Base-by-base conservation (phyloP, 2,888 invertebrate genomes). In the Cerceris ruficornis region DNA sequence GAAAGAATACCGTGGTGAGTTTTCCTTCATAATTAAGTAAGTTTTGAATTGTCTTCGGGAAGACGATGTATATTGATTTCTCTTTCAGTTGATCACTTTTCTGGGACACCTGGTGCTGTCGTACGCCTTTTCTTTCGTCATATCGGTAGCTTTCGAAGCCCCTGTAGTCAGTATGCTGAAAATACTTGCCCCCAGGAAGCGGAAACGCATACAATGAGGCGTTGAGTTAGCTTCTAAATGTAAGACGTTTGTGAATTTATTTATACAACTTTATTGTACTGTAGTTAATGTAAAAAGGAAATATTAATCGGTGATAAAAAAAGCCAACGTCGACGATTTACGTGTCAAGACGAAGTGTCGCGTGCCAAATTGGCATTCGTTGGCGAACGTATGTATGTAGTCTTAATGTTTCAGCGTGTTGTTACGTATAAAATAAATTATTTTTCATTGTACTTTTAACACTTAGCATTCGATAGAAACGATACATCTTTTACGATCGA, bases 101-200 rank as follows among this genome's bases (percentile, higher is more conserved):
- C 94, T 97, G 89, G 97, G 97, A 7, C 95, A 97, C 90, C 95
- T 96, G n/a, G 95, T 96, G 75, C 94, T 96, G 77, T 97, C 97
- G 0, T 97, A 96, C 91, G 93, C 95, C 75, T 91, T 97, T 41
- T 95, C 97, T 11, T 97, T 97, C 91, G 91, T 96, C 61, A 94
- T 97, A 70, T 97, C 97, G 1, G 93, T 97, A 74, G 95, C 96
- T 0, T 97, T 97, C 92, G 97, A 97, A 92, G 97, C 97, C 60
- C 97, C 97, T 59, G 95, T 96, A 66, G 97, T 97, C 83, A 96
- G 96, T 75, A 96, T 97, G 95, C 93, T 97, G 58, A 96, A 96
- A 93, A 95, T 96, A 69, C 77, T 93, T 17, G 88, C 92, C 7
- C 93, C 93, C 15, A 91, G 90, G 50, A 93, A 92, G 69, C 87